Percentiles rank a stretch among this genome's conserved stretches.
Evolutionary conservation across 2,113 vertebrate genomes (phyloP).

Genomic region (Isurus oxyrinchus): DNA sequence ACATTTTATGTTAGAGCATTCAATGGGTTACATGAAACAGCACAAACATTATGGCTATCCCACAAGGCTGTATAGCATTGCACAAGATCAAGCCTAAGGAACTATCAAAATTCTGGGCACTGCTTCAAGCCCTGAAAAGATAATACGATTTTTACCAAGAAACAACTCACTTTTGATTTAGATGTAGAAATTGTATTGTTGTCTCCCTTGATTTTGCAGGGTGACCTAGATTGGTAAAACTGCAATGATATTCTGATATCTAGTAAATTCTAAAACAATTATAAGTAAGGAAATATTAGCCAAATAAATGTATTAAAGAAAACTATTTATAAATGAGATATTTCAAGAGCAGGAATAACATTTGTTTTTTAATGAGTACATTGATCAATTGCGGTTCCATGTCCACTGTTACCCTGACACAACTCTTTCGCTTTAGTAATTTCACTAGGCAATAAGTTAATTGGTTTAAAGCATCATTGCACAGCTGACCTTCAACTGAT

Average conservation of each 20-base stretch:
- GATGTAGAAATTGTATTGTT: neutral
- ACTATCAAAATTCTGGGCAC: neutral
- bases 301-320: neutral
- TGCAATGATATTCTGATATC: neutral
- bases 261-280: neutral
- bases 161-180: neutral
- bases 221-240: neutral
- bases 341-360: neutral
- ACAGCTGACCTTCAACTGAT: neutral
- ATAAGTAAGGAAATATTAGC: neutral
- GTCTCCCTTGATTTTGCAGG: neutral
- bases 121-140: neutral
- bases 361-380: neutral
- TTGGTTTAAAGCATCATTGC: neutral
- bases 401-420: neutral
- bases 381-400: neutral
- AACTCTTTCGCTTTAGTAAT: neutral
- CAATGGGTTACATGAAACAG: neutral
- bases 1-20: neutral
- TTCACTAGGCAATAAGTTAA: neutral
- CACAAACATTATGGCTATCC: neutral
- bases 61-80: neutral
- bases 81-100: neutral
- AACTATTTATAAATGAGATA: neutral
- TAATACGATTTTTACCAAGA: neutral